Conservation (phyloP, 2,797 vertebrate species). For the Coluber constrictor region DNA sequence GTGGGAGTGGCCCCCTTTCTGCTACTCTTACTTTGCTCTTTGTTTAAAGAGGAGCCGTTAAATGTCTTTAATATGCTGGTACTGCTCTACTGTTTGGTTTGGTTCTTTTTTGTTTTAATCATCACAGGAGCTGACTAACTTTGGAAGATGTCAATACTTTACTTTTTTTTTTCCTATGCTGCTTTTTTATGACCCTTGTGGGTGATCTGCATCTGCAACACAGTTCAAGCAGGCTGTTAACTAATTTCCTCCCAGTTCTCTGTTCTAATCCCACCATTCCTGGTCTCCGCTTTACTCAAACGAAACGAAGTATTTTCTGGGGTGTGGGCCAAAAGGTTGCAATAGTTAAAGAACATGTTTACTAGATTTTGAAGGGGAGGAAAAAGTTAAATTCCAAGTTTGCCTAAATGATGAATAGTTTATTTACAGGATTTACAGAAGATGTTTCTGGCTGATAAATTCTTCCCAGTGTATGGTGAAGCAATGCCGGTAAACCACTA, state of each 20-base stretch:
- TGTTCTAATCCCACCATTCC: not conserved
- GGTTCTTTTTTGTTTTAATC: conserved; percentile 10
- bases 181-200: conserved; percentile 36
- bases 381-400: conserved; percentile 13
- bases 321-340: not conserved
- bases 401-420: conserved; percentile 55
- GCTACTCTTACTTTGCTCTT: conserved; percentile 64
- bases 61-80: conserved; percentile 52
- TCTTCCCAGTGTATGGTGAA: conserved; percentile 51
- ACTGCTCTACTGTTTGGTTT: conserved; percentile 30
- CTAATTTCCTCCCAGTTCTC: not conserved
- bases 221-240: not conserved
- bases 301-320: conserved; percentile 30
- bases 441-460: conserved; percentile 53
- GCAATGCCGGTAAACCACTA: conserved; percentile 67
- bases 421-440: conserved; percentile 56
- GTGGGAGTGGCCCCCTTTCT: conserved; percentile 61
- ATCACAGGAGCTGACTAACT: not conserved
- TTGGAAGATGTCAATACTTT: not conserved
- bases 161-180: not conserved
- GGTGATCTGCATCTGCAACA: not conserved
- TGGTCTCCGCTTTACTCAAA: conserved; percentile 37
- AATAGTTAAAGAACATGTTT: conserved; percentile 45
- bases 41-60: conserved; percentile 61
- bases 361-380: conserved; percentile 45